Percentiles rank a stretch among this genome's conserved stretches.
These are phyloP conservation scores for Vespertilio murinus DNA, from an alignment of 2,797 vertebrate genomes.

Conservation along the genomic window DNA sequence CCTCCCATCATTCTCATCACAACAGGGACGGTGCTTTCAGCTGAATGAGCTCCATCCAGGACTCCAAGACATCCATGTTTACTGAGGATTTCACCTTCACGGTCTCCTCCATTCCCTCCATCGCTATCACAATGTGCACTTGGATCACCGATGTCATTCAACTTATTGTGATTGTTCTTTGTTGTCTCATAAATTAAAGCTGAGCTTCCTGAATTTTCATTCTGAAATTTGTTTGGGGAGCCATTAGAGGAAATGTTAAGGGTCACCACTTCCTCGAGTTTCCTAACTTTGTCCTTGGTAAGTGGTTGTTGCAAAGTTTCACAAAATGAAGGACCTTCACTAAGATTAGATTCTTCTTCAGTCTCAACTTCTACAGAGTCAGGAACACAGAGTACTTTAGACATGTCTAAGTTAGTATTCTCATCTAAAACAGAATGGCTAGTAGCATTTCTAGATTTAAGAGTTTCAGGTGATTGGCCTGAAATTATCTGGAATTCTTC, in stretches of 20 bases:
- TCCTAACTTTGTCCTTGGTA: slow-evolving; percentile 48
- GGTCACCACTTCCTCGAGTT: slow-evolving; percentile 38
- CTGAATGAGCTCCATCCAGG: neutral
- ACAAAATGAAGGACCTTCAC: slow-evolving; percentile 49
- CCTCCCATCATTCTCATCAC: slow-evolving; percentile 34
- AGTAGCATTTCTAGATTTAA: neutral
- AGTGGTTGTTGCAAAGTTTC: slow-evolving; percentile 61
- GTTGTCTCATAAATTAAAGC: slow-evolving; percentile 3
- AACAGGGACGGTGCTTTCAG: slow-evolving; percentile 43
- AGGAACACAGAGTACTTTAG: slow-evolving; percentile 57
- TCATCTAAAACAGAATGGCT: slow-evolving; percentile 43
- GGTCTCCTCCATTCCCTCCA: neutral
- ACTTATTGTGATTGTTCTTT: slow-evolving; percentile 2
- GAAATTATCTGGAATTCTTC: slow-evolving; percentile 61
- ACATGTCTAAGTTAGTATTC: slow-evolving; percentile 8
- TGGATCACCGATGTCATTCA: neutral
- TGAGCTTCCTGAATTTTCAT: slow-evolving; percentile 53
- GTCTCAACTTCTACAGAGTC: slow-evolving; percentile 57
- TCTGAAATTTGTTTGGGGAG: slow-evolving; percentile 44
- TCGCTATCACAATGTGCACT: neutral
- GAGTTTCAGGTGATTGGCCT: slow-evolving; percentile 18
- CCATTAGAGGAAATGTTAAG: slow-evolving; percentile 45
- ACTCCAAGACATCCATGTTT: neutral
- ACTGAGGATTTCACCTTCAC: neutral
- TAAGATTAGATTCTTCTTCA: slow-evolving; percentile 63